Evolutionary conservation across 2,888 invertebrate genomes (phyloP).

Genomic region (Lingula anatina): DNA sequence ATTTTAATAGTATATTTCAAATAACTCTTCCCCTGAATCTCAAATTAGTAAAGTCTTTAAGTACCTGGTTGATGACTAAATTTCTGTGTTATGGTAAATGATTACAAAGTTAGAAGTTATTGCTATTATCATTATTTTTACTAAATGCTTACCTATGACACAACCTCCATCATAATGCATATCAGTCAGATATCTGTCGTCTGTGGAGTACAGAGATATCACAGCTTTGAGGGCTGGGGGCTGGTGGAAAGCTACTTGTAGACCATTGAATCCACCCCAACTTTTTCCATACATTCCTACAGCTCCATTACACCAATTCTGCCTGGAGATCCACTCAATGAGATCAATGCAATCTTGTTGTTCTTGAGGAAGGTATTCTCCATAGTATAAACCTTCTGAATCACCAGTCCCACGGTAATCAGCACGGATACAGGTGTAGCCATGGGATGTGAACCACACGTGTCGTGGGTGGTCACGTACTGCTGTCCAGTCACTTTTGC

Average conservation of each 20-base stretch:
- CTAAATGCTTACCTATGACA: slow-evolving; percentile 7
- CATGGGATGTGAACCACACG: neutral
- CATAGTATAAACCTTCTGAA: neutral
- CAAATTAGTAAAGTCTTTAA: no score
- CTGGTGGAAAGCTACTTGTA: slow-evolving; percentile 15
- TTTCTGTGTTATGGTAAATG: no score
- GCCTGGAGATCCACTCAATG: slow-evolving; percentile 14
- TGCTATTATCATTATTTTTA: no score
- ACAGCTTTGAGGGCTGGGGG: slow-evolving; percentile 15
- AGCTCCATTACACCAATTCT: slow-evolving; percentile 14
- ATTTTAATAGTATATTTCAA: no score
- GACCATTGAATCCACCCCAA: slow-evolving; percentile 21
- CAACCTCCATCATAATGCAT: slow-evolving; percentile 17
- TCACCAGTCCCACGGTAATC: neutral
- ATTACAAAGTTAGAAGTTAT: no score
- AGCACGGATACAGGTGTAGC: neutral
- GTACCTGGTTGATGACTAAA: no score
- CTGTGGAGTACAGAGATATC: slow-evolving; percentile 13
- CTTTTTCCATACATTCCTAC: slow-evolving; percentile 20
- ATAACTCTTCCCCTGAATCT: no score
- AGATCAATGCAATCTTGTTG: slow-evolving; percentile 11
- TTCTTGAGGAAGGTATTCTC: neutral
- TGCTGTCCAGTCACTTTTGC: neutral
- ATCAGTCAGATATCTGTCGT: slow-evolving; percentile 18
- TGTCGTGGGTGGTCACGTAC: neutral